Conservation (phyloP, 2,113 vertebrate genomes). For the Meriones unguiculatus region DNA sequence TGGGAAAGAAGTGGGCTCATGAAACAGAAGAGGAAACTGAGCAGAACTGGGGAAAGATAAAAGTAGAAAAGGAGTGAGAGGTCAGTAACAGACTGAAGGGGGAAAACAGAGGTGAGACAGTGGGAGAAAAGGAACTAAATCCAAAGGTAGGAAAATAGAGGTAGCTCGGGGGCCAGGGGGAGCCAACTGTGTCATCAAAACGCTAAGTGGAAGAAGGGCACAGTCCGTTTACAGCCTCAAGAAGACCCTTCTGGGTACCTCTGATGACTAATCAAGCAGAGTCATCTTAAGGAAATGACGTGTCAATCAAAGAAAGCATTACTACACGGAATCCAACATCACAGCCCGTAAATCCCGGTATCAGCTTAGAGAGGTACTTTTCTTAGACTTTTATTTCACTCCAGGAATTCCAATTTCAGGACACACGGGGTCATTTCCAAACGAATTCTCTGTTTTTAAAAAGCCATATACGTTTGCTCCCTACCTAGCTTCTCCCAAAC, state of each 20-base stretch:
- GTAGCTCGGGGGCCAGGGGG: not conserved
- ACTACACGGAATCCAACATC: not conserved
- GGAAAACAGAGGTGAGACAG: not conserved
- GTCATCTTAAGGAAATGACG: constrained; percentile 6
- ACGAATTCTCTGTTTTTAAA: constrained; percentile 6
- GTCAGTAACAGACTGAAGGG: not conserved
- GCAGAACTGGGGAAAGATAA: not conserved
- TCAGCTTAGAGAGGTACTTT: not conserved
- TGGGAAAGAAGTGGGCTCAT: not conserved
- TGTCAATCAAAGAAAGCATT: not conserved
- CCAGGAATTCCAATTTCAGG: constrained; percentile 4
- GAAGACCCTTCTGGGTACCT: not conserved
- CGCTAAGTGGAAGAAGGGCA: not conserved
- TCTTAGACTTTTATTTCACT: not conserved
- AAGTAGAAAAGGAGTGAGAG: not conserved
- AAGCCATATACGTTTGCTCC: not conserved
- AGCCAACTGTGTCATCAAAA: not conserved
- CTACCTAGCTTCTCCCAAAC: not conserved
- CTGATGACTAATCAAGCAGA: not conserved
- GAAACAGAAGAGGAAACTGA: not conserved
- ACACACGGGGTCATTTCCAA: not conserved
- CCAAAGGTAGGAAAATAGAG: not conserved
- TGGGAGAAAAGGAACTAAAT: not conserved
- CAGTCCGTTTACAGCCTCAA: constrained; percentile 6
- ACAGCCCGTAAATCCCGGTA: not conserved